Evolutionary conservation across 2,888 invertebrate species (phyloP).

Genomic region (Sepioteuthis lessoniana): DNA sequence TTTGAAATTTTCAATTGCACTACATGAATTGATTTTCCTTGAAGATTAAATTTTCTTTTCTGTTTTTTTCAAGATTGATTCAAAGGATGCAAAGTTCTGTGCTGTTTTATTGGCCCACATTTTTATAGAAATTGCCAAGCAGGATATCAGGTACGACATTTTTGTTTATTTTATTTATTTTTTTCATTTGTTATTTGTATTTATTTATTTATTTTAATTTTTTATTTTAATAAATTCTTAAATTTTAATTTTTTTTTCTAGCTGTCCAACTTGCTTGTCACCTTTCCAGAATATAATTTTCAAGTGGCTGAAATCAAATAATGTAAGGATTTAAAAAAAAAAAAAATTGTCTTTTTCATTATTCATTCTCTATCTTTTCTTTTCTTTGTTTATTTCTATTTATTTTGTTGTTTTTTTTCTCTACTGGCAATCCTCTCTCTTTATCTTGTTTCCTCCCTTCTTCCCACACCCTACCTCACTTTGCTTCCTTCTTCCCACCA

Average conservation of each 20-base stretch:
- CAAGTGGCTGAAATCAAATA: background rate
- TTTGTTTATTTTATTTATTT: background rate
- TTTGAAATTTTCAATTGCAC: background rate
- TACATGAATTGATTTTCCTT: background rate
- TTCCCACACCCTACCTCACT: too few species aligned
- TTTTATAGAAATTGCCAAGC: background rate
- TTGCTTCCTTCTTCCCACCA: too few species aligned
- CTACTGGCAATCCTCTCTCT: background rate
- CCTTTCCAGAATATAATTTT: background rate
- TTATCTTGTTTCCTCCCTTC: background rate
- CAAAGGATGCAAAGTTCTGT: background rate
- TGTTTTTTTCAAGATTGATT: background rate
- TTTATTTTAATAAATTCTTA: background rate
- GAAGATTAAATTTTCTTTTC: background rate
- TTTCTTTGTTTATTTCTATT: background rate
- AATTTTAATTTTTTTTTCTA: background rate
- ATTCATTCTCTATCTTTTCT: too few species aligned
- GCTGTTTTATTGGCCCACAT: constrained; percentile 36
- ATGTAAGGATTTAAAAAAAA: background rate
- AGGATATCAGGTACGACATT: background rate
- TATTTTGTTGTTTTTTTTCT: background rate
- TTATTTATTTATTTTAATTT: background rate
- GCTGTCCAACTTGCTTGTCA: background rate
- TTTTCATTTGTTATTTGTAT: background rate
- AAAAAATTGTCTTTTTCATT: too few species aligned